Percentiles rank a stretch among this genome's conserved stretches.
phyloP scores from a whole-genome alignment of 2,888 invertebrate genomes.

The Leptopilina syphax region DNA sequence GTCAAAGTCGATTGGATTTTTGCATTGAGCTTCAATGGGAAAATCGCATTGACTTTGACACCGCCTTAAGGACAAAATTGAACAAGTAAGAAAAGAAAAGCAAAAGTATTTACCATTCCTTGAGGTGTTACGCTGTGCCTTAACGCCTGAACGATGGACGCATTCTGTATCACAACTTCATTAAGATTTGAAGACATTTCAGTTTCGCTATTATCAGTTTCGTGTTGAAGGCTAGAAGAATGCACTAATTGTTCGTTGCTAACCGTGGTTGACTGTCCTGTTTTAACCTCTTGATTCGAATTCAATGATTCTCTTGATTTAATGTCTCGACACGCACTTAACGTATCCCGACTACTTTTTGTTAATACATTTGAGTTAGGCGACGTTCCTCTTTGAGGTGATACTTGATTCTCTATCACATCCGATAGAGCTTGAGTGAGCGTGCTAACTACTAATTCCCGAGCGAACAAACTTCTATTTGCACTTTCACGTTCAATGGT shows the following conservation, averaged over 20 bases:
- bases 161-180: constrained; percentile 68
- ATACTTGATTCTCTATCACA: constrained; percentile 65
- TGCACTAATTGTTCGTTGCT: constrained; percentile 60
- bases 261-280: constrained; percentile 53
- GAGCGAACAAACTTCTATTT: constrained; percentile 72
- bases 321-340: constrained; percentile 58
- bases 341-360: constrained; percentile 70
- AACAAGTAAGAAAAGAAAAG: not conserved
- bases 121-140: constrained; percentile 75
- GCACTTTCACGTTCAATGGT: constrained; percentile 74
- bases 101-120: constrained; percentile 70
- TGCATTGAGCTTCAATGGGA: too few species aligned
- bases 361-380: constrained; percentile 65
- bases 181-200: constrained; percentile 69
- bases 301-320: constrained; percentile 66
- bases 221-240: constrained; percentile 56
- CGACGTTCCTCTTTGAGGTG: constrained; percentile 64
- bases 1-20: too few species aligned
- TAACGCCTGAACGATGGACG: constrained; percentile 73
- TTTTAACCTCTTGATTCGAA: constrained; percentile 62
- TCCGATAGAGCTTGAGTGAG: constrained; percentile 72
- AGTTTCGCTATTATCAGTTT: constrained; percentile 60
- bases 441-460: constrained; percentile 73
- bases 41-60: too few species aligned
- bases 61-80: too few species aligned